Evolutionary conservation across 92 coral and sea anemone genomes (phyloP).

Genomic region (Ricordea florida): DNA sequence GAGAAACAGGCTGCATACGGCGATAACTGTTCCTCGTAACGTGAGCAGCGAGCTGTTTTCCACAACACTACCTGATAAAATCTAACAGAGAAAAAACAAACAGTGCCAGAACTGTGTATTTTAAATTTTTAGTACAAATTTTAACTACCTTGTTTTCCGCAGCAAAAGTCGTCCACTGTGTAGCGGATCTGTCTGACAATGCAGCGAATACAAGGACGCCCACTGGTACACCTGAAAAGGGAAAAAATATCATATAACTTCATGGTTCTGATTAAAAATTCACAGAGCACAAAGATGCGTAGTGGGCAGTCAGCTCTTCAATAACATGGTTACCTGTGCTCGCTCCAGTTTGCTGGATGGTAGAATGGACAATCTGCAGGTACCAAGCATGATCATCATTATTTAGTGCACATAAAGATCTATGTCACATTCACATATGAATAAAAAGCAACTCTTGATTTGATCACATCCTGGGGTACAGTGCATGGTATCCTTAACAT

Average conservation of each 20-base stretch:
- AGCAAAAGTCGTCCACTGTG: slow-evolving; percentile 76
- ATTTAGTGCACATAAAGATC: background rate
- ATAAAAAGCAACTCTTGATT: no score
- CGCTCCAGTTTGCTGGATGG: slow-evolving; percentile 65
- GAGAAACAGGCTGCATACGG: no score
- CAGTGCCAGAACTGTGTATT: background rate
- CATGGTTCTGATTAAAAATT: background rate
- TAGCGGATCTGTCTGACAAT: slow-evolving; percentile 78
- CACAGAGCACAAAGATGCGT: background rate
- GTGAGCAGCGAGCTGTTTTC: no score
- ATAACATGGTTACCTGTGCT: slow-evolving; percentile 56
- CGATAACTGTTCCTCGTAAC: no score
- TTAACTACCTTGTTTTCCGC: slow-evolving; percentile 94
- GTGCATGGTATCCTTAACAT: no score
- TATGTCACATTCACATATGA: background rate
- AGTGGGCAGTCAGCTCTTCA: background rate
- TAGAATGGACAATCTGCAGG: slow-evolving; percentile 52
- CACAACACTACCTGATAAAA: no score
- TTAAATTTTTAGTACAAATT: no score
- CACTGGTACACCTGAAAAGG: slow-evolving; percentile 66
- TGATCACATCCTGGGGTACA: no score
- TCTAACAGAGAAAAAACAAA: background rate
- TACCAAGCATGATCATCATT: background rate
- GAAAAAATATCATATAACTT: no score
- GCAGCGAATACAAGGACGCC: slow-evolving; percentile 92